Evolutionary conservation across 2,888 invertebrate genomes (phyloP).

Genomic region (Volucella inflata): DNA sequence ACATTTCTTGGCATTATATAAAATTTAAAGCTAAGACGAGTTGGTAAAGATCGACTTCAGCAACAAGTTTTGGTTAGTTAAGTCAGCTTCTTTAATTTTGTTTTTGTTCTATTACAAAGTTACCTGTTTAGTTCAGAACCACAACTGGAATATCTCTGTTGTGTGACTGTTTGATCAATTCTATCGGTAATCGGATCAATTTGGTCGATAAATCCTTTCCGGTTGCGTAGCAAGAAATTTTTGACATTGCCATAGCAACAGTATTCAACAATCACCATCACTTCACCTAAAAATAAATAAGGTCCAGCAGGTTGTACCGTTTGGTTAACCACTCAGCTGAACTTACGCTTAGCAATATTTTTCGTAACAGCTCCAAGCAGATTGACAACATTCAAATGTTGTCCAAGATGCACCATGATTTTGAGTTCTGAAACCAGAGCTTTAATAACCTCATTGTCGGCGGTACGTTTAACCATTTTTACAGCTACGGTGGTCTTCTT

Average conservation of each 20-base stretch:
- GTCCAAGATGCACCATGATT: slow-evolving; percentile 97
- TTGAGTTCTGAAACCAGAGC: slow-evolving; percentile 96
- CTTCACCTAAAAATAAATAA: slow-evolving; percentile 86
- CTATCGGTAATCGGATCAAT: slow-evolving; percentile 88
- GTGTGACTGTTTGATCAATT: slow-evolving; percentile 87
- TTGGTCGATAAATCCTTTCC: slow-evolving; percentile 93
- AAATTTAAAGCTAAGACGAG: no score
- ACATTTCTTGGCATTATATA: no score
- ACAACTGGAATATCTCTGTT: slow-evolving; percentile 81
- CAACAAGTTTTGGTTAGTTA: slow-evolving; percentile 25
- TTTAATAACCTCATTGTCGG: slow-evolving; percentile 90
- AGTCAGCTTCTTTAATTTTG: slow-evolving; percentile 35
- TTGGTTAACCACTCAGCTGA: not conserved
- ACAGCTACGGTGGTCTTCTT: slow-evolving; percentile 93
- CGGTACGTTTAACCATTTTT: slow-evolving; percentile 96
- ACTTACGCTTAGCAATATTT: slow-evolving; percentile 93
- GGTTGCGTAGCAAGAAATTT: slow-evolving; percentile 92
- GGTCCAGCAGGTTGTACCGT: not conserved
- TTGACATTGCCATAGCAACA: slow-evolving; percentile 96
- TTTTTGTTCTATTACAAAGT: slow-evolving; percentile 66
- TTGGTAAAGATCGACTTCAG: slow-evolving; percentile 26
- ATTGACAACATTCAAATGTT: slow-evolving; percentile 97
- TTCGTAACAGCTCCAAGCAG: slow-evolving; percentile 97
- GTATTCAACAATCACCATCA: slow-evolving; percentile 96
- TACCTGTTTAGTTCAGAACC: slow-evolving; percentile 83